Conservation (phyloP, 2,888 invertebrate genomes). For the Aphodius granarius region DNA sequence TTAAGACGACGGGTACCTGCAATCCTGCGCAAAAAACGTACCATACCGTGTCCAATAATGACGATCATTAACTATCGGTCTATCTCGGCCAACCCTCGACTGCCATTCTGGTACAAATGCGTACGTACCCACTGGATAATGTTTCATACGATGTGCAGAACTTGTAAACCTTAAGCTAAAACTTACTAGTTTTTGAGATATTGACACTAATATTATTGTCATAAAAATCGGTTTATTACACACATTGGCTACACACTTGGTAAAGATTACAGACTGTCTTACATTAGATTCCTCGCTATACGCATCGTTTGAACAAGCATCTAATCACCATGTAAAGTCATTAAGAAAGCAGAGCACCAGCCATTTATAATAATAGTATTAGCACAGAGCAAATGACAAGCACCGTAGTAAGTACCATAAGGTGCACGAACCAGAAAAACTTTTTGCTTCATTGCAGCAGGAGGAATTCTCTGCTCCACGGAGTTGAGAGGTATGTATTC, state of each 20-base stretch:
- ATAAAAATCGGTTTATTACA: no score
- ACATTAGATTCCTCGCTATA: background rate
- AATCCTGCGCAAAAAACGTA: conserved; percentile 5
- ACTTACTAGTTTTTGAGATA: background rate
- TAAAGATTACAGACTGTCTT: no score
- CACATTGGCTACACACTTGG: no score
- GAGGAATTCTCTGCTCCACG: background rate
- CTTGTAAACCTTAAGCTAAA: background rate
- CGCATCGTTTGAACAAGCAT: background rate
- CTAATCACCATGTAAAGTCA: background rate
- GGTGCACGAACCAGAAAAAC: background rate
- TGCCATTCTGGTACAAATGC: background rate
- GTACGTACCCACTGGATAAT: background rate
- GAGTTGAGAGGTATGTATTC: background rate
- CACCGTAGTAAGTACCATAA: background rate
- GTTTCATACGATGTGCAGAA: background rate
- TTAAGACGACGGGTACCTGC: background rate
- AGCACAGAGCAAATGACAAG: background rate
- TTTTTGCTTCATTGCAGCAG: background rate
- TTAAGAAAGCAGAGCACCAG: background rate
- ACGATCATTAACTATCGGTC: background rate
- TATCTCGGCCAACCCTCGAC: background rate
- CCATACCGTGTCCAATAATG: conserved; percentile 2
- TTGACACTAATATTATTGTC: background rate
- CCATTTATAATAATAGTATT: background rate